A percentile compares a stretch with the other conserved stretches of the same genome.
phyloP scores from a whole-genome alignment of 1,140 invertebrate genomes.

The Psix sp. region DNA sequence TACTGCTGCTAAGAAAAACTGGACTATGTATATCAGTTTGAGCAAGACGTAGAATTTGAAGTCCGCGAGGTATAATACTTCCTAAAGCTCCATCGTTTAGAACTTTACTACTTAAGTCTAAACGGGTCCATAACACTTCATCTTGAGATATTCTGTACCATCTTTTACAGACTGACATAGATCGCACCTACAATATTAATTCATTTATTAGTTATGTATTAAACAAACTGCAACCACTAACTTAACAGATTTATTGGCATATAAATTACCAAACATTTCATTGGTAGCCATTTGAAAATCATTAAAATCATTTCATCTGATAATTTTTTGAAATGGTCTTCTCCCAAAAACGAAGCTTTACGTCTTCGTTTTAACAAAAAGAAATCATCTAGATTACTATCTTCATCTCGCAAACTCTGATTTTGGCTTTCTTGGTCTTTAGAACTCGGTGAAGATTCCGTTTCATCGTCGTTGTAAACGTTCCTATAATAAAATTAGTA shows the following conservation, averaged over 20 bases:
- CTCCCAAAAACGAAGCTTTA: conserved; percentile 62
- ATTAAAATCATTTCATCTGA: conserved; percentile 91
- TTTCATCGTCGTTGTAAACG: conserved; percentile 21
- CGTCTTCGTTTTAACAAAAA: conserved; percentile 70
- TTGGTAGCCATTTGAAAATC: conserved; percentile 89
- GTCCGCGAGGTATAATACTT: conserved; percentile 83
- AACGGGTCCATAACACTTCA: conserved; percentile 88
- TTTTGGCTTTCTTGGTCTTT: conserved; percentile 37
- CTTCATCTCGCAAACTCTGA: conserved; percentile 60
- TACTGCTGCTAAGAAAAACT: conserved; percentile 73
- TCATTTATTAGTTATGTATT: neutral
- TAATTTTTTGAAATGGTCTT: conserved; percentile 81
- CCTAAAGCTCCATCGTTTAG: conserved; percentile 82
- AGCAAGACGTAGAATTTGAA: conserved; percentile 85
- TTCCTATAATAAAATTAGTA: conserved; percentile 20
- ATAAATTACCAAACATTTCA: conserved; percentile 81
- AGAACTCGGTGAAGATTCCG: conserved; percentile 22
- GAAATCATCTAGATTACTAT: conserved; percentile 67
- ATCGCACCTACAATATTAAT: conserved; percentile 64
- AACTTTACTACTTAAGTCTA: conserved; percentile 86
- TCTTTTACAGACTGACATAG: conserved; percentile 79
- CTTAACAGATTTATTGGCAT: conserved; percentile 1
- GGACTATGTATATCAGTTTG: conserved; percentile 82
- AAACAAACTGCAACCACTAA: neutral
- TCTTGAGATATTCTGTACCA: conserved; percentile 87